Evolutionary conservation across 2,113 vertebrate genomes (phyloP).

Genomic region (Saguinus midas): DNA sequence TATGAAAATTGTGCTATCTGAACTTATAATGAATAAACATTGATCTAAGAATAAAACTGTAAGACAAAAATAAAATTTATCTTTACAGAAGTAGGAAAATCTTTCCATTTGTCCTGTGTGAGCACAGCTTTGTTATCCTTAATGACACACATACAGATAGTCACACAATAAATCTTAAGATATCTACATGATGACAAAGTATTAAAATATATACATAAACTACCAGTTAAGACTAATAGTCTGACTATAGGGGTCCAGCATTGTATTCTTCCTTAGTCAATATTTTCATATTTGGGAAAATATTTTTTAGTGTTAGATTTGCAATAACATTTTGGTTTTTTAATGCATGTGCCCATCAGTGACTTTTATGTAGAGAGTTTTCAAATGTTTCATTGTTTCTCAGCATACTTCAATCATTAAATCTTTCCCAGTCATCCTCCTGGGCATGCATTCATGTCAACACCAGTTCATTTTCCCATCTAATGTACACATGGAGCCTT

Average conservation of each 20-base stretch:
- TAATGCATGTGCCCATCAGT: neutral
- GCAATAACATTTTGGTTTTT: neutral
- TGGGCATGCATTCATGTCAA: neutral
- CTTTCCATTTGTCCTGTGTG: neutral
- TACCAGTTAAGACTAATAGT: neutral
- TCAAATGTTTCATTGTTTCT: conserved; percentile 29
- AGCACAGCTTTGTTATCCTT: conserved; percentile 12
- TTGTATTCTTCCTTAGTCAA: neutral
- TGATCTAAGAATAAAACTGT: conserved; percentile 13
- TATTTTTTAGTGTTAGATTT: conserved; percentile 6
- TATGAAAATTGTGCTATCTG: neutral
- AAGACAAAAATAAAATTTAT: conserved; percentile 1
- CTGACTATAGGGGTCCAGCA: neutral
- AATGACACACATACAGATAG: neutral
- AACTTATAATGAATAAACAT: neutral
- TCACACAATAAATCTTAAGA: conserved; percentile 23
- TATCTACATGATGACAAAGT: neutral
- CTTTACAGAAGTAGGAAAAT: conserved; percentile 32
- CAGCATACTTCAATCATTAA: neutral
- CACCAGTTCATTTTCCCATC: conserved; percentile 30
- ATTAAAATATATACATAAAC: neutral
- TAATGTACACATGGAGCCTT: neutral
- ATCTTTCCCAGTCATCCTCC: conserved; percentile 19
- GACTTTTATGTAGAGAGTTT: neutral
- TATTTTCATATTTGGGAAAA: conserved; percentile 18